Conservation (phyloP, 2,888 invertebrate genomes). For the Agonopterix subpropinquella region DNA sequence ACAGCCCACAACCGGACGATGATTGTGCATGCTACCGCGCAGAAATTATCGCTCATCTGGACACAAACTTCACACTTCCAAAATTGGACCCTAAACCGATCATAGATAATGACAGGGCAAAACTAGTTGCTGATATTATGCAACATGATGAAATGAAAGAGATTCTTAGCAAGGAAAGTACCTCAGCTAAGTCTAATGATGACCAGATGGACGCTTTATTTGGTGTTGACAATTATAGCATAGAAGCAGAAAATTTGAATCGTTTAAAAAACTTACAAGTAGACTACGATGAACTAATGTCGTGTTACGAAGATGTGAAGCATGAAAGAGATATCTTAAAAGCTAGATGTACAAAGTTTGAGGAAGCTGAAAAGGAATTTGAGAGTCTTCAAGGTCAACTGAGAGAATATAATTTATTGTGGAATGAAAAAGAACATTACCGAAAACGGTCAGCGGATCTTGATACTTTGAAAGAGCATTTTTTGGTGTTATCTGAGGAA, state of each 20-base stretch:
- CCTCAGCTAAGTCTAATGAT: slow-evolving; percentile 20
- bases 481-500: slow-evolving; percentile 52
- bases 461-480: slow-evolving; percentile 56
- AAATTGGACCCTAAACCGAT: slow-evolving; percentile 23
- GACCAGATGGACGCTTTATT: slow-evolving; percentile 25
- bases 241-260: slow-evolving; percentile 49
- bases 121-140: slow-evolving; percentile 64
- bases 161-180: slow-evolving; percentile 44
- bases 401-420: slow-evolving; percentile 50
- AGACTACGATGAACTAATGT: slow-evolving; percentile 53
- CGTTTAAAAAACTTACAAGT: slow-evolving; percentile 55
- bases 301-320: slow-evolving; percentile 53
- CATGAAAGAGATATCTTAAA: slow-evolving; percentile 47
- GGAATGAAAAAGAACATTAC: slow-evolving; percentile 64
- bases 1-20: slow-evolving; percentile 23
- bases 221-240: slow-evolving; percentile 30
- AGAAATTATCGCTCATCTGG: slow-evolving; percentile 31
- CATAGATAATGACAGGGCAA: slow-evolving; percentile 50
- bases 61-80: slow-evolving; percentile 40
- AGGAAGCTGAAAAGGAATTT: slow-evolving; percentile 49
- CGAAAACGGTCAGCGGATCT: slow-evolving; percentile 52
- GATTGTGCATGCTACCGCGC: slow-evolving; percentile 44
- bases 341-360: slow-evolving; percentile 41
- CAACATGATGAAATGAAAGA: slow-evolving; percentile 62
- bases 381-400: slow-evolving; percentile 41